These are phyloP conservation scores for Threskiornis aethiopicus DNA, from an alignment of 2,797 vertebrate genomes.

Conservation along the genomic window DNA sequence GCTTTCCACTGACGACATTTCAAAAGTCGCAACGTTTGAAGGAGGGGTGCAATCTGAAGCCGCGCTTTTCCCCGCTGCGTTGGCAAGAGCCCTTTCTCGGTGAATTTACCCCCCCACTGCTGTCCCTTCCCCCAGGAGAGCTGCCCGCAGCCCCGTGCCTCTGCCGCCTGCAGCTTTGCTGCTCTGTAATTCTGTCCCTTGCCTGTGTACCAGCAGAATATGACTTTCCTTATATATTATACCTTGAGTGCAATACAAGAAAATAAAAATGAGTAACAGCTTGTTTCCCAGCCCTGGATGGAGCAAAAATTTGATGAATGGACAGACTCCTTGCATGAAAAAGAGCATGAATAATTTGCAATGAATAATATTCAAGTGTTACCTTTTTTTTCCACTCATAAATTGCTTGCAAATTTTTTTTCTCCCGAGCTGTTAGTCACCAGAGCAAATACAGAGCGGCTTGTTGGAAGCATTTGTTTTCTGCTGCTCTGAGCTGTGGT, in stretches of 20 bases:
- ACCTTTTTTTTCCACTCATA: slow-evolving; percentile 48
- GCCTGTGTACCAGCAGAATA: background rate
- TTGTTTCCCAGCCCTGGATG: slow-evolving; percentile 43
- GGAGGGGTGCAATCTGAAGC: background rate
- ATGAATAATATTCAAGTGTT: slow-evolving; percentile 58
- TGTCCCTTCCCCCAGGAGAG: background rate
- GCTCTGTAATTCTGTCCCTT: background rate
- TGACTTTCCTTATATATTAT: slow-evolving; percentile 31
- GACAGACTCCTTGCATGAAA: slow-evolving; percentile 42
- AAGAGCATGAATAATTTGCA: slow-evolving; percentile 61
- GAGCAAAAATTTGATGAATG: slow-evolving; percentile 66
- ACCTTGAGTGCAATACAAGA: slow-evolving; percentile 27
- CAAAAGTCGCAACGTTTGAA: background rate
- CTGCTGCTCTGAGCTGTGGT: slow-evolving; percentile 1
- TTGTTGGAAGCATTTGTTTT: slow-evolving; percentile 29
- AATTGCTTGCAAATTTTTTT: slow-evolving; percentile 36
- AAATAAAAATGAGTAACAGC: slow-evolving; percentile 69
- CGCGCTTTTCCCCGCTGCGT: accelerated
- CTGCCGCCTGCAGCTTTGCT: background rate
- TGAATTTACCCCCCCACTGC: background rate
- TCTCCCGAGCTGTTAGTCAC: background rate
- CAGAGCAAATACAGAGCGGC: slow-evolving; percentile 25
- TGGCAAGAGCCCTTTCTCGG: accelerated
- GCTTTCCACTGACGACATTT: accelerated
- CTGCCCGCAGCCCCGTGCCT: background rate